These are phyloP conservation scores for Pterostichus madidus DNA, from an alignment of 2,888 invertebrate species.

Conservation along the genomic window DNA sequence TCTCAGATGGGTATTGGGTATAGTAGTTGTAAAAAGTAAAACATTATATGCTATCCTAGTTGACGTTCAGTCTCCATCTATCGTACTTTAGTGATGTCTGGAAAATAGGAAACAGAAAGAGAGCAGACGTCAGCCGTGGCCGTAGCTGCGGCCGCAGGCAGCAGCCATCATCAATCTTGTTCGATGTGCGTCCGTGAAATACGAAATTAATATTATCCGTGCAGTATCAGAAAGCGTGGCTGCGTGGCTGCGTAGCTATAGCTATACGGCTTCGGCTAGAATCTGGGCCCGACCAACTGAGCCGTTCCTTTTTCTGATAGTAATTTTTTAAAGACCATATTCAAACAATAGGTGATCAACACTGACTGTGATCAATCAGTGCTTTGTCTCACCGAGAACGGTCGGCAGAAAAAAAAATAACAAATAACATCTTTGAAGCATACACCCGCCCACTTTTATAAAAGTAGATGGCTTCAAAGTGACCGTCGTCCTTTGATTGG, in stretches of 20 bases:
- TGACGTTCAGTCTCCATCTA: neutral
- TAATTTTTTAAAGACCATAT: slow-evolving; percentile 65
- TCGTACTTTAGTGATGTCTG: neutral
- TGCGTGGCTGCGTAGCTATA: slow-evolving; percentile 3
- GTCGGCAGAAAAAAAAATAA: slow-evolving; percentile 71
- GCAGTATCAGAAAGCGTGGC: slow-evolving; percentile 61
- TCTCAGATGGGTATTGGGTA: slow-evolving; percentile 11
- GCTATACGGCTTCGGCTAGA: slow-evolving; percentile 7
- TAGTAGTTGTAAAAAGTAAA: slow-evolving; percentile 23
- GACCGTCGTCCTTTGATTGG: slow-evolving; percentile 72
- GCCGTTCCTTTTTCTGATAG: slow-evolving; percentile 64
- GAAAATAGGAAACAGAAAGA: slow-evolving; percentile 50
- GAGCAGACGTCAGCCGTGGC: slow-evolving; percentile 11
- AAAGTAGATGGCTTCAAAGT: slow-evolving; percentile 70
- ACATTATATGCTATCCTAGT: neutral
- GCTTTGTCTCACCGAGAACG: slow-evolving; percentile 72
- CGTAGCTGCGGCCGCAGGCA: slow-evolving; percentile 11
- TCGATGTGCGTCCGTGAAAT: slow-evolving; percentile 65
- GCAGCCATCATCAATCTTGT: slow-evolving; percentile 58
- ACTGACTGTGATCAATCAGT: slow-evolving; percentile 73
- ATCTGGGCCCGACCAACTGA: slow-evolving; percentile 48
- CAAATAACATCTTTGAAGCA: slow-evolving; percentile 72
- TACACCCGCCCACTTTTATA: slow-evolving; percentile 73
- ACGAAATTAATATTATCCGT: slow-evolving; percentile 64
- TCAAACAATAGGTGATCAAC: slow-evolving; percentile 73